Percentiles rank a stretch among this genome's conserved stretches.
Evolutionary conservation across 2,888 invertebrate species (phyloP).

Genomic region (Leptothorax acervorum): DNA sequence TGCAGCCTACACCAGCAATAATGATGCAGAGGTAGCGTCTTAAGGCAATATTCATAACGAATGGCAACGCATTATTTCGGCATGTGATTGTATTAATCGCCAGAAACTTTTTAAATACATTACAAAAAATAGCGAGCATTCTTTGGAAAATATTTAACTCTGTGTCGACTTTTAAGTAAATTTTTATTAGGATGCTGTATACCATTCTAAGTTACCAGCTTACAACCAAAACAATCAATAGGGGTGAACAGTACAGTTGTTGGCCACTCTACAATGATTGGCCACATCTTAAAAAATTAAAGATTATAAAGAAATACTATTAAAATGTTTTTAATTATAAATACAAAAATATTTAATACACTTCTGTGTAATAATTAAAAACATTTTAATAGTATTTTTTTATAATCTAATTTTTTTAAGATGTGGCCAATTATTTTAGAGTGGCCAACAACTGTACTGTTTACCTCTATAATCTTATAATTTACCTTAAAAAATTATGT

Average conservation of each 20-base stretch:
- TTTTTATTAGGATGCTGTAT: not conserved
- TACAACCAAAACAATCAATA: not conserved
- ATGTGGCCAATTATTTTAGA: too few relatives aligned
- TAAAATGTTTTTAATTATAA: too few relatives aligned
- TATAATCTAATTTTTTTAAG: too few relatives aligned
- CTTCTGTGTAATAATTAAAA: too few relatives aligned
- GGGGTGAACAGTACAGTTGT: too few relatives aligned
- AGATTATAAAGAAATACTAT: too few relatives aligned
- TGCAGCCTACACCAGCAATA: conserved; percentile 56
- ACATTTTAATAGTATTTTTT: too few relatives aligned
- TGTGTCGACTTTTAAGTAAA: not conserved
- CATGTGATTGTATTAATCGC: not conserved
- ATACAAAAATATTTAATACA: too few relatives aligned
- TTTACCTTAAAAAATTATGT: not conserved
- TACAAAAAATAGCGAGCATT: not conserved
- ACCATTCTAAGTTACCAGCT: not conserved
- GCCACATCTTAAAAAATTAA: too few relatives aligned
- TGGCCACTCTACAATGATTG: too few relatives aligned
- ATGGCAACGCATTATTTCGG: not conserved
- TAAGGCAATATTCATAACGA: conserved; percentile 24
- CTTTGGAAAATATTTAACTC: not conserved
- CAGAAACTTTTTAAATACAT: not conserved
- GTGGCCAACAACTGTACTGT: too few relatives aligned
- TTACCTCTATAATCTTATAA: too few relatives aligned
- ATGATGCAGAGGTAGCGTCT: conserved; percentile 12